These are phyloP conservation scores for Novumbra hubbsi DNA, from an alignment of 2,797 vertebrate species.

Conservation along the genomic window DNA sequence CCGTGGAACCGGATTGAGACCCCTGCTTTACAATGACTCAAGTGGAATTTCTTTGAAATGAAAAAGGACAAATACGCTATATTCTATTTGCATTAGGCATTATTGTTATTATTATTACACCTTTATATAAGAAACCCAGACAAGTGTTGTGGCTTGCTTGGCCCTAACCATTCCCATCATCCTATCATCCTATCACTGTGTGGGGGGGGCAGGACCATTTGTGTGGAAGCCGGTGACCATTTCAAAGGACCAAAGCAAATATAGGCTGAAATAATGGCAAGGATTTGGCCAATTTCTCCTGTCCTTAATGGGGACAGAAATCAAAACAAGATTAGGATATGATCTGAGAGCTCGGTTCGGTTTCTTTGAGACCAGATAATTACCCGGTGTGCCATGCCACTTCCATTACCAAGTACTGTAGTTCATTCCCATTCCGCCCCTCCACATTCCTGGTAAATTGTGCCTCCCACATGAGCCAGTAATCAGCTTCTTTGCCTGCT, in stretches of 20 bases:
- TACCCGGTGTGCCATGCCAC: conserved; percentile 51
- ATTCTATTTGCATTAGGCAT: not conserved
- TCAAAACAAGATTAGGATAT: conserved; percentile 56
- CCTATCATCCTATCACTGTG: not conserved
- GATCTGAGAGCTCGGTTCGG: conserved; percentile 55
- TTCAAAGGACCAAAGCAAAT: conserved; percentile 55
- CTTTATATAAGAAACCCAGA: not conserved
- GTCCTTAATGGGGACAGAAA: conserved; percentile 43
- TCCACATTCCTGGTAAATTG: conserved; percentile 78
- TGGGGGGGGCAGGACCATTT: conserved; percentile 49
- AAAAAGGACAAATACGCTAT: not conserved
- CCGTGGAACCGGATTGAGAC: too few relatives aligned
- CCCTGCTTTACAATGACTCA: not conserved
- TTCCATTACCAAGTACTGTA: conserved; percentile 41
- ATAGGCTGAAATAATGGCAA: conserved; percentile 56
- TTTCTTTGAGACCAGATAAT: conserved; percentile 61
- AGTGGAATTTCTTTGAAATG: not conserved
- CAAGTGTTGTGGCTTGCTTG: not conserved
- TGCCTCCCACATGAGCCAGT: conserved; percentile 76
- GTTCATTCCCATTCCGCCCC: conserved; percentile 44
- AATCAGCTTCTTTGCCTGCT: conserved; percentile 75
- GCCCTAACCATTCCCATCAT: not conserved
- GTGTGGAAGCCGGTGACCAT: conserved; percentile 25
- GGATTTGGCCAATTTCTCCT: conserved; percentile 68
- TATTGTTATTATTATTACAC: not conserved